These are phyloP conservation scores for Lysandra coridon DNA, from an alignment of 2,888 invertebrate species.

Conservation along the genomic window DNA sequence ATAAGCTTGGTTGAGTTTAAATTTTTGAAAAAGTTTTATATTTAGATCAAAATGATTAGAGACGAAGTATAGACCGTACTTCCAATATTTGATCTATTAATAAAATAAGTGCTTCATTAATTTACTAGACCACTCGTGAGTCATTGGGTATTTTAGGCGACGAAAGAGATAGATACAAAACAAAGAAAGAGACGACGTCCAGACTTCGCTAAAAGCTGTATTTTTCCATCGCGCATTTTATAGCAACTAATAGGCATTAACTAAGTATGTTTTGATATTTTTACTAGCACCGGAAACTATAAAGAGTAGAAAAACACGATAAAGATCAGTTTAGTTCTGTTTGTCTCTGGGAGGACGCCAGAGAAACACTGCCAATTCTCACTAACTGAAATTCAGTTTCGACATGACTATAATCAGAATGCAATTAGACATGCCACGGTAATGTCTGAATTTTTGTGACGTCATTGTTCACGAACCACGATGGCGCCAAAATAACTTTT, in stretches of 20 bases:
- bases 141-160: background rate
- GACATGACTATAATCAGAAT: constrained; percentile 44
- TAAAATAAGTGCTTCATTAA: background rate
- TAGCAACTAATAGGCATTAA: background rate
- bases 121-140: background rate
- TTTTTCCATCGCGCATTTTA: background rate
- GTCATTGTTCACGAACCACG: background rate
- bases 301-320: constrained; percentile 40
- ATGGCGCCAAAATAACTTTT: constrained; percentile 20
- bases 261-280: constrained; percentile 33
- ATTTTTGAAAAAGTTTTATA: background rate
- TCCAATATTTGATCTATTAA: background rate
- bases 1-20: background rate
- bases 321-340: constrained; percentile 29
- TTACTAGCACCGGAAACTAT: constrained; percentile 25
- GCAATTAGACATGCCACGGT: constrained; percentile 25
- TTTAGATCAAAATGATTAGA: background rate
- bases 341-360: constrained; percentile 61
- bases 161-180: constrained; percentile 2
- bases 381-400: constrained; percentile 46
- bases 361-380: constrained; percentile 65
- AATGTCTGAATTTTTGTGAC: constrained; percentile 22
- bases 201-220: background rate
- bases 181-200: background rate
- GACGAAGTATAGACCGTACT: background rate